phyloP scores from a whole-genome alignment of 1,140 invertebrate species.

The Leguminivora glycinivorella region DNA sequence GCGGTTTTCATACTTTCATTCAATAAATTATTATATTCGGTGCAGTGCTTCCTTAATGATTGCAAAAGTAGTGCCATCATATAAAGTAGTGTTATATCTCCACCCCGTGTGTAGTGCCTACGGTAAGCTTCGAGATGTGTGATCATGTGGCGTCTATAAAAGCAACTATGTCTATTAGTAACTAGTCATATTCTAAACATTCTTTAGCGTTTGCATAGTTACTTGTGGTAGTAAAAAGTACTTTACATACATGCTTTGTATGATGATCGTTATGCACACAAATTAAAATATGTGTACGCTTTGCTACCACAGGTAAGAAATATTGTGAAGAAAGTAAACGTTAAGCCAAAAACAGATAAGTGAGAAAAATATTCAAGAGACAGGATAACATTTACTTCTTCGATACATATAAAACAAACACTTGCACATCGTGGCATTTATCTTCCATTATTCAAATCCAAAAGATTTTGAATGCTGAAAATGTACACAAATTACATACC shows the following conservation, averaged over 20 bases:
- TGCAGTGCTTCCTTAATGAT: neutral
- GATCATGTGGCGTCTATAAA: constrained; percentile 58
- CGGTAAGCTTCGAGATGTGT: constrained; percentile 57
- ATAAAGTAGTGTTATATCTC: neutral
- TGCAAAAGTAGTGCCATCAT: constrained; percentile 30
- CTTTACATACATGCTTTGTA: too few relatives aligned
- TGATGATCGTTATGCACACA: too few relatives aligned
- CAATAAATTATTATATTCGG: neutral
- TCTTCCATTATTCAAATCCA: too few relatives aligned
- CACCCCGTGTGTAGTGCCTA: constrained; percentile 32
- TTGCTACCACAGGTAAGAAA: neutral
- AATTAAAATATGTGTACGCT: neutral
- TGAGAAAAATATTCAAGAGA: neutral
- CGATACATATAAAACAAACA: neutral
- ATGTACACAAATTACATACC: neutral
- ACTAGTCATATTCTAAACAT: constrained; percentile 5
- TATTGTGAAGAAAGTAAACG: constrained; percentile 19
- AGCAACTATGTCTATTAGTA: constrained; percentile 44
- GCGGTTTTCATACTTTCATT: neutral
- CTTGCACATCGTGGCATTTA: neutral
- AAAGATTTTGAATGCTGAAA: neutral
- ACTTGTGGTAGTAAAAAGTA: neutral
- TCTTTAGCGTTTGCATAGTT: neutral
- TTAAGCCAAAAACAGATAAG: constrained; percentile 13
- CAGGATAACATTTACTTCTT: constrained; percentile 21